These are phyloP conservation scores for Drosophila gunungcola DNA, from an alignment of 1,140 invertebrate genomes.

Conservation along the genomic window DNA sequence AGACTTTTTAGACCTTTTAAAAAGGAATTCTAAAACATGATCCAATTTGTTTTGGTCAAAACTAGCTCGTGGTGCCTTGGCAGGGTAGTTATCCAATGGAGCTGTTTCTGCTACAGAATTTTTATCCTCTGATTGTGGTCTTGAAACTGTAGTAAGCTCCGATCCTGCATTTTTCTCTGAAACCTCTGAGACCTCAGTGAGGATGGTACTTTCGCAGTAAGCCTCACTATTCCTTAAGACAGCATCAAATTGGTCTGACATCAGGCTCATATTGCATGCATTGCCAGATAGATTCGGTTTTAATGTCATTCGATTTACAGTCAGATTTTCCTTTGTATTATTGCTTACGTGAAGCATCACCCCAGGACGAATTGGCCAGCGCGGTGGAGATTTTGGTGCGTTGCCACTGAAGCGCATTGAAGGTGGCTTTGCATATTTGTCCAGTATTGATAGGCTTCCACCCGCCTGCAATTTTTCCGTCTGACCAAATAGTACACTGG, in stretches of 20 bases:
- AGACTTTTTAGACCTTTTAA: constrained; percentile 44
- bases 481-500: constrained; percentile 78
- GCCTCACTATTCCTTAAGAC: constrained; percentile 48
- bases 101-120: constrained; percentile 25
- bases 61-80: background rate
- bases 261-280: constrained; percentile 40
- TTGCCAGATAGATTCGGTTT: constrained; percentile 41
- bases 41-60: constrained; percentile 33
- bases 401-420: constrained; percentile 35
- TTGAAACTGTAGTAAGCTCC: background rate
- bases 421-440: constrained; percentile 44
- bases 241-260: constrained; percentile 52
- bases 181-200: constrained; percentile 48
- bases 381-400: constrained; percentile 88
- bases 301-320: constrained; percentile 80
- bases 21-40: constrained; percentile 56
- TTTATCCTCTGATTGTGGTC: constrained; percentile 30
- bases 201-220: constrained; percentile 55
- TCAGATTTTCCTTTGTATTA: constrained; percentile 86
- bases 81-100: constrained; percentile 9
- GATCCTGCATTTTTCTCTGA: constrained; percentile 9
- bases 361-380: constrained; percentile 95
- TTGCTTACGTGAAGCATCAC: constrained; percentile 93
- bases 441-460: constrained; percentile 40
- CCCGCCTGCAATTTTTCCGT: constrained; percentile 54